These are phyloP conservation scores for Condylura cristata DNA, from an alignment of 2,113 vertebrate genomes.

Conservation along the genomic window DNA sequence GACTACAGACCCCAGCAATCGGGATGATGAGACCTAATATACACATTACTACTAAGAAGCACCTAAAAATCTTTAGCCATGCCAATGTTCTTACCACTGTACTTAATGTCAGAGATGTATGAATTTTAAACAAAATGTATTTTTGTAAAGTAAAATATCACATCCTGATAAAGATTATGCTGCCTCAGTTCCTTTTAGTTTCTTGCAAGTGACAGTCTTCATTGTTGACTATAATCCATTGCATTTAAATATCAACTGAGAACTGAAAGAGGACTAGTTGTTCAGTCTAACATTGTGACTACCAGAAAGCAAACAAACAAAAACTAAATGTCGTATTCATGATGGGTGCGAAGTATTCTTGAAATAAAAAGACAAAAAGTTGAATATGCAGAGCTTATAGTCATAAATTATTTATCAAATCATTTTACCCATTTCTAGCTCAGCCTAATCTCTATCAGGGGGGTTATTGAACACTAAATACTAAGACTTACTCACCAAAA, in stretches of 20 bases:
- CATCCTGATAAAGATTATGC: not conserved
- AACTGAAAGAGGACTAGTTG: not conserved
- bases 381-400: not conserved
- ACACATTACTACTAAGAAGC: not conserved
- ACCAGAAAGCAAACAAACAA: not conserved
- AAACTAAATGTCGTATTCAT: not conserved
- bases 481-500: not conserved
- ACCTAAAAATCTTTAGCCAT: not conserved
- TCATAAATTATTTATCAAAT: conserved; percentile 15
- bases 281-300: not conserved
- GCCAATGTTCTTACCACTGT: not conserved
- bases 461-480: conserved; percentile 14
- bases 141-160: conserved; percentile 47
- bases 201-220: not conserved
- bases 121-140: not conserved
- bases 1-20: not conserved
- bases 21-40: not conserved
- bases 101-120: not conserved
- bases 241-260: not conserved
- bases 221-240: not conserved
- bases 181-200: not conserved
- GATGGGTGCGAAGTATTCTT: not conserved
- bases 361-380: not conserved
- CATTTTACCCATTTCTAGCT: not conserved
- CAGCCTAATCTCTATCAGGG: not conserved